Percentiles rank a stretch among this genome's conserved stretches.
phyloP scores from a whole-genome alignment of 2,797 vertebrate species.

The Coracias cyanogaster region DNA sequence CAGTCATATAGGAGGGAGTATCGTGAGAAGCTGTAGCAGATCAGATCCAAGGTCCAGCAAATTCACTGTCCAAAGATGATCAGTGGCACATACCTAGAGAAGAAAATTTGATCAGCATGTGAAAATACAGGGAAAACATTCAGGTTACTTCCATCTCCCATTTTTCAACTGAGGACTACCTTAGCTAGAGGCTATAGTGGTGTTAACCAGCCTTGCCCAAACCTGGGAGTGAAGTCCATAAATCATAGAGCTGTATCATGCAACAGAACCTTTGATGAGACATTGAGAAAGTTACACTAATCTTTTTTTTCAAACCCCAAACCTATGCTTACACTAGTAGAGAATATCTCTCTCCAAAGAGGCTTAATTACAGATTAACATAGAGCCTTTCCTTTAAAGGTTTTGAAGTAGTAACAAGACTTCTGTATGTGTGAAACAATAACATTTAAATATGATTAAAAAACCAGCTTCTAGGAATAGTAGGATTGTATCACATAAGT shows the following conservation, averaged over 20 bases:
- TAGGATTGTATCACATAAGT: neutral
- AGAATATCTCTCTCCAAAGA: neutral
- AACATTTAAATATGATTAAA: neutral
- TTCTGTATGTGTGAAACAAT: neutral
- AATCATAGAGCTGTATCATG: neutral
- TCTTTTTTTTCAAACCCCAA: neutral
- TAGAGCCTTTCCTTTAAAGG: neutral
- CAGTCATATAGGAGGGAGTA: neutral
- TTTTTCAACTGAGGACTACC: neutral
- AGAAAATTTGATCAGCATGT: neutral
- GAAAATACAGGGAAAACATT: neutral
- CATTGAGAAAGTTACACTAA: neutral
- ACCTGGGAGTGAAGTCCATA: neutral
- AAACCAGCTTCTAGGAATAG: neutral
- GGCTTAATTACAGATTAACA: neutral
- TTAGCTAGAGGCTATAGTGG: neutral
- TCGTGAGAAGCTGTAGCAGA: neutral
- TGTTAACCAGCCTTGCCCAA: neutral
- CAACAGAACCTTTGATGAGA: neutral
- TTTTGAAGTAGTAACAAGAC: neutral
- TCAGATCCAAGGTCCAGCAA: neutral
- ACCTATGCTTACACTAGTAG: neutral
- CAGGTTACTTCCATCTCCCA: neutral
- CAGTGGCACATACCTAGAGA: neutral
- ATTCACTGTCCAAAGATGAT: neutral